Evolutionary conservation across 2,888 invertebrate species (phyloP), one percentile per base, ranked within the genome.

Genomic region (Parasteatoda lunata): DNA sequence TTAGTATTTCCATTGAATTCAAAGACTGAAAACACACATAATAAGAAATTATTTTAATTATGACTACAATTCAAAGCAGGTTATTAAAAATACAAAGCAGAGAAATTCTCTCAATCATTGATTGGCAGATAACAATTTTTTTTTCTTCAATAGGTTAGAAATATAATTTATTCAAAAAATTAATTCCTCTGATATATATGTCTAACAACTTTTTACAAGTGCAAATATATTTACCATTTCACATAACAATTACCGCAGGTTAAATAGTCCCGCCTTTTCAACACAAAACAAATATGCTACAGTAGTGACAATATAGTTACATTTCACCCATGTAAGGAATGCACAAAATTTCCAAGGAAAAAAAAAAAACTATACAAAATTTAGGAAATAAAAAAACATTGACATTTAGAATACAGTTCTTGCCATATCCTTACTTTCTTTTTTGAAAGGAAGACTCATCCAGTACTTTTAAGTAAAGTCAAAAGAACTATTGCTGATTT

Each of bases 41-140:
- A 76, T 86, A 86, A 84, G 84, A 84, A 86, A 86, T 86, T 86
- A 86, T 80, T 86, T 84, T 86, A 86, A 86, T 30, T 86, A 80
- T 77, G 77, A 86, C 85, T 86, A 86, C 85, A 86, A 86, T 30
- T 86, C 76, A 80, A 86, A 77, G 80, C 85, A 80, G 77, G 79
- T 77, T 86, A 86, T 86, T 86, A 86, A 86, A 84, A 86, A 86
- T 86, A 86, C 77, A 71, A 86, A 86, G 85, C 80, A 71, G 11
- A 80, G 80, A 75, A 86, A 80, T 30, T 77, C 80, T 80, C 9
- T 75, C 52, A 72, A 77, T 65, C 52, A 30, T 4, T 75, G 68
- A 75, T 75, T 71, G 48, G 71, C 45, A 80, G 80, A 77, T 80
- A 71, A 80, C 77, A 9, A 30, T 30, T 30, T 59, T 59, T 59